phyloP scores from a whole-genome alignment of 2,113 vertebrate species.

The Colaptes auratus region DNA sequence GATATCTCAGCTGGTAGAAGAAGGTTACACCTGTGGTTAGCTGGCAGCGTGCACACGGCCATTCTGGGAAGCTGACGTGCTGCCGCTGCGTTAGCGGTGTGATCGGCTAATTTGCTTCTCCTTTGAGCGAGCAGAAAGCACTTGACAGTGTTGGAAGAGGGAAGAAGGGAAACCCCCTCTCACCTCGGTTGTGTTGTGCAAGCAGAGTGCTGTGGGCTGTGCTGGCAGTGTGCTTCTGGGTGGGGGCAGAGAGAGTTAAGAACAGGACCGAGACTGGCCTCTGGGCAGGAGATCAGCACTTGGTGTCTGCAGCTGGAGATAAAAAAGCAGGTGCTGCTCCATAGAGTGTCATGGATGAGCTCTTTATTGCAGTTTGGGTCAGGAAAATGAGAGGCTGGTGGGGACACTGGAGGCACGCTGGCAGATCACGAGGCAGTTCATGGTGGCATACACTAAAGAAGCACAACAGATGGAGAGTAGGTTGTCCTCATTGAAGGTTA shows the following conservation, averaged over 20 bases:
- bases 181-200: neutral
- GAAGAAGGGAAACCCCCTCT: neutral
- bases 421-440: fast-evolving
- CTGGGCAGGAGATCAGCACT: fast-evolving
- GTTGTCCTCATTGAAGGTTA: neutral
- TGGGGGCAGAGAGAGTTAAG: neutral
- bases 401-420: fast-evolving
- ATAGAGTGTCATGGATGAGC: neutral
- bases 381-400: neutral
- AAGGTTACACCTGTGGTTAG: neutral
- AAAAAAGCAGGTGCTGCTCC: neutral
- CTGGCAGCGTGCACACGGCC: neutral
- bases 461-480: neutral
- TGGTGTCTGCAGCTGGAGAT: neutral
- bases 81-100: neutral
- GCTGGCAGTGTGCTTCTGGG: neutral
- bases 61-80: neutral
- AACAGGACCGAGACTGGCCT: neutral
- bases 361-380: neutral
- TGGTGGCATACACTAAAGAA: neutral
- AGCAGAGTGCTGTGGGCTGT: neutral
- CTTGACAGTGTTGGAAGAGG: constrained; percentile 5
- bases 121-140: constrained; percentile 9
- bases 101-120: constrained; percentile 13
- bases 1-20: neutral